Evolutionary conservation across 2,888 invertebrate species (phyloP).

Genomic region (Exephanes ischioxanthus): DNA sequence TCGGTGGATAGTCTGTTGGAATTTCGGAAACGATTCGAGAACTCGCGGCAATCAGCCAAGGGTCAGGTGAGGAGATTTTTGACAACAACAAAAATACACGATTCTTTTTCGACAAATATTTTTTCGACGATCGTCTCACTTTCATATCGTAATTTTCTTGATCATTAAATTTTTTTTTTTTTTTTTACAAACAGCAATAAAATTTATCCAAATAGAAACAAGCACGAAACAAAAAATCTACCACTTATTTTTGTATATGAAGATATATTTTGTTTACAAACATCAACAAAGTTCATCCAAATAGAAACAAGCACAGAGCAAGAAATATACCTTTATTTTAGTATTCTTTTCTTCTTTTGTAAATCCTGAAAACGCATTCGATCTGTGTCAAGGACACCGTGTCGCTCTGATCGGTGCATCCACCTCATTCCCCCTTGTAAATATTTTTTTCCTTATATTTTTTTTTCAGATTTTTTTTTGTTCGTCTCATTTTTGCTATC

Average conservation of each 20-base stretch:
- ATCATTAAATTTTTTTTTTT: neutral
- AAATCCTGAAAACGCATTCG: slow-evolving; percentile 39
- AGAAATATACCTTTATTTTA: neutral
- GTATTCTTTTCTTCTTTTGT: slow-evolving; percentile 13
- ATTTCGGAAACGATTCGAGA: slow-evolving; percentile 48
- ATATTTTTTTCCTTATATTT: slow-evolving; percentile 18
- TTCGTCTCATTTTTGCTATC: slow-evolving; percentile 73
- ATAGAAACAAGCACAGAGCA: neutral
- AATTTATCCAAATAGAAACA: neutral
- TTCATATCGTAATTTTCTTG: too few relatives aligned
- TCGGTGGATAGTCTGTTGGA: slow-evolving; percentile 64
- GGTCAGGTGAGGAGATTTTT: slow-evolving; percentile 44
- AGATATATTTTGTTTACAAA: neutral
- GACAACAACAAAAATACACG: neutral
- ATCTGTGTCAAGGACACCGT: slow-evolving; percentile 66
- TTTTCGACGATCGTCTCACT: neutral
- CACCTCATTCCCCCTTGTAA: neutral
- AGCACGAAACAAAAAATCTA: neutral
- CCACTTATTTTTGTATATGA: too few relatives aligned
- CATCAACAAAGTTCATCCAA: neutral
- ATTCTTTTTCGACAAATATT: neutral
- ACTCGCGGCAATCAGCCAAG: slow-evolving; percentile 53
- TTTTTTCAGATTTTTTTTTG: neutral
- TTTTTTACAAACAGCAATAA: neutral
- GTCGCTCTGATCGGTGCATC: slow-evolving; percentile 50